Base-by-base conservation (phyloP, 1,140 invertebrate genomes). In the Drosophila trapezifrons region DNA sequence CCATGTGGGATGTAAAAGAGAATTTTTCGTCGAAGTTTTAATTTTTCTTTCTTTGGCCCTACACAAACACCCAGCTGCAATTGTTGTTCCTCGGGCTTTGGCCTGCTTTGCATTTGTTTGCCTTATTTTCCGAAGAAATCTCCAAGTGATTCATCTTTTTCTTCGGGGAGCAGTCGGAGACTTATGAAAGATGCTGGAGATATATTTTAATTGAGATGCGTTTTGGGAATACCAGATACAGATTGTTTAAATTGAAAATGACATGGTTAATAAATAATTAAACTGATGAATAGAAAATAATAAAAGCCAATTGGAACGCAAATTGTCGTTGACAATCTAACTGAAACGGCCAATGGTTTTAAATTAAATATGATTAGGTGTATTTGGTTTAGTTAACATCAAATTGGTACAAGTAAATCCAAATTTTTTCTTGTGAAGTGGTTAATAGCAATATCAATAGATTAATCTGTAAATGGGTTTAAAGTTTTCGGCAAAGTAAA, bases 121-220 rank as follows among this genome's bases (percentile, higher is more conserved):
- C 10, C 37, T 69, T 54, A 20, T 69, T 52, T 75, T 75, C 60
- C 37, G 20, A 75, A 25, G 71, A 75, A 75, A 56, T 49, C 51
- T 37, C 22, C 10, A 40, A 76, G 40, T 76, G 73, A 76, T 76
- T 76, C 72, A 76, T 76, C 60, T 56, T 29, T 56, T 42, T 17
- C 17, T 22, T 38, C 27, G 22, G 27, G 65, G 5, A 70, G 45
- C 18, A 70, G 54, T 35, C 17, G 22, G 8, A 38, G 51, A 54
- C 62, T 75, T 74, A 51, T 75, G 38, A 51, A 75, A 72, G 69
- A 71, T 72, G 35, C 20, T 57, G 43, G 42, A 75, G 38, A 76
- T 65, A 75, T 59, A 57, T 65, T 76, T 76, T 76, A 75, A 76
- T 75, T 76, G 38, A 75, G 51, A 75, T 76, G 51, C 71, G 37